Percentiles rank a stretch among this genome's conserved stretches.
phyloP scores from a whole-genome alignment of 2,888 invertebrate genomes.

The Exephanes ischioxanthus region DNA sequence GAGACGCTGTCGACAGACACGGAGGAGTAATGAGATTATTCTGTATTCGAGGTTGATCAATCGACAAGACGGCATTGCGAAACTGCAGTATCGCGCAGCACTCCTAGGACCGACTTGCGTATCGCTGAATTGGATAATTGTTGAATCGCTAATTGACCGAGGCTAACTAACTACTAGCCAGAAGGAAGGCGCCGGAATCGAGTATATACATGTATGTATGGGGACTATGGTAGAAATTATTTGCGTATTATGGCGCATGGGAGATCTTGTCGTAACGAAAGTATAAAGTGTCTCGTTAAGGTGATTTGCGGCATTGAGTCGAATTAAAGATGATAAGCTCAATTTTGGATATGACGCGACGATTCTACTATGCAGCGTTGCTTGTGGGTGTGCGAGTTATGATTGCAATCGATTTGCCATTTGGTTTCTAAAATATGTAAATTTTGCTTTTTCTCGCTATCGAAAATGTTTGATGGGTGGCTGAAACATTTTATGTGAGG shows the following conservation, averaged over 20 bases:
- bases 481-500: not conserved
- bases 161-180: constrained; percentile 14
- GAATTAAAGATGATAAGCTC: constrained; percentile 23
- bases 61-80: constrained; percentile 40
- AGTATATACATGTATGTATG: not conserved
- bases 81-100: constrained; percentile 11
- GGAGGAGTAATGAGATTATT: constrained; percentile 53
- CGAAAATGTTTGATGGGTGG: not conserved
- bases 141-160: constrained; percentile 41
- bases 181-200: not conserved
- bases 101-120: not conserved
- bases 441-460: not conserved
- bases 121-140: constrained; percentile 42
- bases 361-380: not conserved
- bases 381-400: not conserved
- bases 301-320: constrained; percentile 13
- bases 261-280: constrained; percentile 13
- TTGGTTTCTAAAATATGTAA: not conserved
- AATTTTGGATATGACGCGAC: constrained; percentile 20
- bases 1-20: constrained; percentile 9
- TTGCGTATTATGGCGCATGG: constrained; percentile 7
- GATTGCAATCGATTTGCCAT: not conserved
- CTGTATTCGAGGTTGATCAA: constrained; percentile 48
- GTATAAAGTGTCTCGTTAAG: constrained; percentile 34
- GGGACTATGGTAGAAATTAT: constrained; percentile 13